A percentile compares a stretch with the other conserved stretches of the same genome.
Evolutionary conservation across 2,797 vertebrate genomes (phyloP).

Genomic region (Paratrypauchen microcephalus): DNA sequence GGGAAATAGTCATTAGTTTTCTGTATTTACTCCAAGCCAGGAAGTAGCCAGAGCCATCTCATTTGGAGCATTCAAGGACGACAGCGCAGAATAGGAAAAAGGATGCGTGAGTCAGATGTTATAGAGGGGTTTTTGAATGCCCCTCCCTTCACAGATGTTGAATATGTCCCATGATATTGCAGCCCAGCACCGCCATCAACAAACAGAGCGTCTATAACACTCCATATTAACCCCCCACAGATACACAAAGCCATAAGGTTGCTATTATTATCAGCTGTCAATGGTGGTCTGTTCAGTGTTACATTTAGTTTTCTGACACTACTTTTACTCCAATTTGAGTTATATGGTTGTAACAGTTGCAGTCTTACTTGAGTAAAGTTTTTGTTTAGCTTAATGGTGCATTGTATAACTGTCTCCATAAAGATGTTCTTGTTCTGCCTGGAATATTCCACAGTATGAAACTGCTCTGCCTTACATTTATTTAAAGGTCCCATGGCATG

Average conservation of each 20-base stretch:
- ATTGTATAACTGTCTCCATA: too few relatives aligned
- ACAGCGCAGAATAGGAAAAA: slow-evolving; percentile 8
- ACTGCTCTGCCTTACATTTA: too few relatives aligned
- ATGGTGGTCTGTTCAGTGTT: neutral
- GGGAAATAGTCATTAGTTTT: slow-evolving; percentile 3
- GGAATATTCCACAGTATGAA: too few relatives aligned
- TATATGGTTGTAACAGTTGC: too few relatives aligned
- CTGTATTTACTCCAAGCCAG: slow-evolving; percentile 7
- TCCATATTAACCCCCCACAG: slow-evolving; percentile 14
- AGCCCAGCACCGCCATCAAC: slow-evolving; percentile 43
- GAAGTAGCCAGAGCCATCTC: neutral
- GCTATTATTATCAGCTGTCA: neutral
- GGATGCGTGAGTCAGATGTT: slow-evolving; percentile 31
- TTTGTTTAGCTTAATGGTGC: too few relatives aligned
- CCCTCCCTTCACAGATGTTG: slow-evolving; percentile 59
- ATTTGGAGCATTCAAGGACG: slow-evolving; percentile 8
- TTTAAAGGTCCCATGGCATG: too few relatives aligned
- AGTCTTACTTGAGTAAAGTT: too few relatives aligned
- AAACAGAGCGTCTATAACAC: slow-evolving; percentile 36
- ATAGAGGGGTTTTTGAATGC: slow-evolving; percentile 43
- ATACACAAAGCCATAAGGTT: slow-evolving; percentile 1
- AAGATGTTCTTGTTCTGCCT: too few relatives aligned
- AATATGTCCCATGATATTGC: slow-evolving; percentile 51
- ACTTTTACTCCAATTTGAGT: too few relatives aligned
- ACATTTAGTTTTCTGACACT: neutral